These are phyloP conservation scores for Zosterops hypoxanthus DNA, from an alignment of 2,113 vertebrate genomes.

Conservation along the genomic window DNA sequence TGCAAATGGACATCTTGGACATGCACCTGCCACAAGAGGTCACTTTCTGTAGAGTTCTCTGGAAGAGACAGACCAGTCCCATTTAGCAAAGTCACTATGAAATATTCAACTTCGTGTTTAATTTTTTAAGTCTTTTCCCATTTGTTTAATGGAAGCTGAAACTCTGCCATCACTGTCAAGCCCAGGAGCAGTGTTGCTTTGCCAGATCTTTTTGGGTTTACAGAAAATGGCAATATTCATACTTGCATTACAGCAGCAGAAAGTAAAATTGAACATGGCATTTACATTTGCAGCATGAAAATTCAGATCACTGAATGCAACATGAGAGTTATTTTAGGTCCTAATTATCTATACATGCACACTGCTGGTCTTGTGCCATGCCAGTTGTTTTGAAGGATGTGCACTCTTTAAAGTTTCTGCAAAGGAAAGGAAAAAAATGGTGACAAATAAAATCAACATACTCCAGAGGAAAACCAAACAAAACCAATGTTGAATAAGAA, in stretches of 20 bases:
- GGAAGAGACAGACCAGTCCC: not conserved
- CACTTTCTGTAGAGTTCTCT: slow-evolving; percentile 22
- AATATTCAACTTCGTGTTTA: slow-evolving; percentile 70
- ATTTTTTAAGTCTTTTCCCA: slow-evolving; percentile 71
- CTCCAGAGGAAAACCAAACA: not conserved
- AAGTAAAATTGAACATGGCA: slow-evolving; percentile 60
- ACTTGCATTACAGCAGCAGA: slow-evolving; percentile 26
- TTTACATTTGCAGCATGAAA: slow-evolving; percentile 63
- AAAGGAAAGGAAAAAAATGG: not conserved
- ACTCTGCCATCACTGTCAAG: slow-evolving; percentile 37
- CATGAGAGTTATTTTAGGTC: slow-evolving; percentile 3
- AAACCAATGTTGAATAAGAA: not conserved
- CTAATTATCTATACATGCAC: slow-evolving; percentile 11
- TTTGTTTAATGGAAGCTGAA: slow-evolving; percentile 74
- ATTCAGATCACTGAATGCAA: slow-evolving; percentile 50
- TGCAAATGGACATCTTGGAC: not conserved
- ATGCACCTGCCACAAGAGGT: not conserved
- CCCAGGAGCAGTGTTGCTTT: not conserved
- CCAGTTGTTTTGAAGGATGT: not conserved
- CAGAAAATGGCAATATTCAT: slow-evolving; percentile 61
- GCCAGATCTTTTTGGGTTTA: slow-evolving; percentile 51
- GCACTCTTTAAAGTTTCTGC: not conserved
- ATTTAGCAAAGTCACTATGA: slow-evolving; percentile 44
- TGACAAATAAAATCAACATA: not conserved
- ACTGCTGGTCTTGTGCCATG: not conserved